Evolutionary conservation across 2,888 invertebrate species (phyloP).

Genomic region (Uropetala carovei): DNA sequence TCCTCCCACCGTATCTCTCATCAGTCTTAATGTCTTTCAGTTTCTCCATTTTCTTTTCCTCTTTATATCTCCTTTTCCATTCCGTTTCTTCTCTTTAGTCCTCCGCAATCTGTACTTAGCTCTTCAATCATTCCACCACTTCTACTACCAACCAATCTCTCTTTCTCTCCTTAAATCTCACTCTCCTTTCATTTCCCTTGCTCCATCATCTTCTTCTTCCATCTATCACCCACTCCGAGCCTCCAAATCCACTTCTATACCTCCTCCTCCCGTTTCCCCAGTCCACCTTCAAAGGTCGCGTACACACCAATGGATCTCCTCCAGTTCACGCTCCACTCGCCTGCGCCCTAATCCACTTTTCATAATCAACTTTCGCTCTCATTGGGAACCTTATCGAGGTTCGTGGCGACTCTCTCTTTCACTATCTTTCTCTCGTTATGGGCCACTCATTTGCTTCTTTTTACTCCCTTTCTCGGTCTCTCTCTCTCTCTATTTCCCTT

Average conservation of each 20-base stretch:
- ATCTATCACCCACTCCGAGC: background rate
- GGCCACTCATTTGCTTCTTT: background rate
- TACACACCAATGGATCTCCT: background rate
- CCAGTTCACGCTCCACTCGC: constrained; percentile 5
- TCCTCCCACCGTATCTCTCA: no score
- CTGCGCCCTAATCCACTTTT: constrained; percentile 25
- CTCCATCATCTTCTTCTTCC: background rate
- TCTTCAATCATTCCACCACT: no score
- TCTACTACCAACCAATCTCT: no score
- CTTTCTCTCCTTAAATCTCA: background rate
- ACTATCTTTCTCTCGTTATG: constrained; percentile 7
- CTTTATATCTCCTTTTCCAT: background rate
- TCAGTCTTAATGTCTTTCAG: background rate
- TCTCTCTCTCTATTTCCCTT: background rate
- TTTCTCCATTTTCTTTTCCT: background rate
- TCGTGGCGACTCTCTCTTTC: constrained; percentile 26
- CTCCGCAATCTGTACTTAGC: no score
- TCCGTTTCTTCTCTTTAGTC: background rate
- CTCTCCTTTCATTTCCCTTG: background rate
- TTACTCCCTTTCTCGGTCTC: background rate
- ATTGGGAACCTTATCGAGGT: constrained; percentile 6
- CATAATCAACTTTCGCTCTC: constrained; percentile 27
- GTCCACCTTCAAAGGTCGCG: constrained; percentile 29
- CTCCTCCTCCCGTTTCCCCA: background rate
- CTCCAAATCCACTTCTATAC: background rate